phyloP scores from a whole-genome alignment of 1,140 invertebrate species.

The Physella acuta region DNA sequence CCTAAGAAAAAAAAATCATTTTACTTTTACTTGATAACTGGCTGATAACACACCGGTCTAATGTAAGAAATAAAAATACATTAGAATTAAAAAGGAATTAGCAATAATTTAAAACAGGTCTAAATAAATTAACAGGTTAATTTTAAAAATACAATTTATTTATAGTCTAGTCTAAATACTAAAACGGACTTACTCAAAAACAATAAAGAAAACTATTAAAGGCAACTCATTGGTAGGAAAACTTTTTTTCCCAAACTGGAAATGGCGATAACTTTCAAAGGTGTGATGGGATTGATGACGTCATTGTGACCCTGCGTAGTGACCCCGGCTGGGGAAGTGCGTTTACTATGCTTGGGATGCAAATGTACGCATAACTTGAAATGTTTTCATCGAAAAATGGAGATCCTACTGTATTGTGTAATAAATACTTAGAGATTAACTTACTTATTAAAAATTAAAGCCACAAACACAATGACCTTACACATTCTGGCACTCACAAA shows the following conservation, averaged over 20 bases:
- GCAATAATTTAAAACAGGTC: no score
- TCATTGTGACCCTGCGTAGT: slow-evolving; percentile 38
- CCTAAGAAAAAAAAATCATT: no score
- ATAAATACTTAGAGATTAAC: slow-evolving; percentile 11
- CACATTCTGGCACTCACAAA: background rate
- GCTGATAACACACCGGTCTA: no score
- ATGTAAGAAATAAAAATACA: no score
- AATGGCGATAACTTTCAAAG: slow-evolving; percentile 35
- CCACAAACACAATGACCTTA: no score
- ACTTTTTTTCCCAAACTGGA: slow-evolving; percentile 35
- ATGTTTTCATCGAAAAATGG: slow-evolving; percentile 27
- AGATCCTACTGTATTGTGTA: slow-evolving; percentile 16
- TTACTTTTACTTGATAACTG: no score
- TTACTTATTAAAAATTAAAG: no score
- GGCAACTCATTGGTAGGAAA: slow-evolving; percentile 28
- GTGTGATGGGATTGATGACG: slow-evolving; percentile 40
- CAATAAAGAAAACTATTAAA: slow-evolving; percentile 16
- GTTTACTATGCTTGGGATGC: slow-evolving; percentile 31
- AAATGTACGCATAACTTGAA: slow-evolving; percentile 27
- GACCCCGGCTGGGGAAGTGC: slow-evolving; percentile 40
- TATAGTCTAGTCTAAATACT: no score
- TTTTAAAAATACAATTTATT: no score
- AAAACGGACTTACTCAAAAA: no score
- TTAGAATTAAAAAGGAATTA: no score
- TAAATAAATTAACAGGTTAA: no score